Evolutionary conservation across 1,140 invertebrate genomes (phyloP), one percentile per base, ranked within the genome.

Genomic region (Tenebrio molitor): DNA sequence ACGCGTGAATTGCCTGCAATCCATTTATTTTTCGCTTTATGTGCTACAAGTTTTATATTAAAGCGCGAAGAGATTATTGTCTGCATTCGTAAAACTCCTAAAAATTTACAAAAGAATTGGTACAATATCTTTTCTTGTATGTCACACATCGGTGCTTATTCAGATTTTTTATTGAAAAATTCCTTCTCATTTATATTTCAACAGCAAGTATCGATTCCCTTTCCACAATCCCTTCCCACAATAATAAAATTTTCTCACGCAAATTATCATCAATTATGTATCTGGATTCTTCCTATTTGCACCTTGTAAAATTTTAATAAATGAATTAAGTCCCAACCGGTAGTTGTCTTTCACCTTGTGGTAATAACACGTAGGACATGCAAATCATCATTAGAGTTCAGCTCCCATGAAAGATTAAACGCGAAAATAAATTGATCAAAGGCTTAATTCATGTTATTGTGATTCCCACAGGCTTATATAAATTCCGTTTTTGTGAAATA

Each of bases 1-100:
- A 58, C 50, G 50, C 50, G 50, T 58, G 50, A 58, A 58, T 58
- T 58, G 50, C 50, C 12, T 15, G 50, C 50, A 58, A 58, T 58
- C 50, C 50, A 23, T 29, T 58, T 58, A 58, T 58, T 58, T 58
- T 33, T 29, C 21, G n/a, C 23, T 58, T 58, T 58, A 53, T 58
- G 50, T 33, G 21, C 10, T 33, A 29, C 21, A 10, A 58, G 21
- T 58, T 58, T 58, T 58, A 23, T 29, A 25, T 25, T 21, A 53
- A 12, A 53, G 25, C 46, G 19, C 19, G 46, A 17, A 8, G 12
- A 23, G 50, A 58, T 58, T 58, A 50, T 50, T 50, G 44, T 17
- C 15, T 50, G 16, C 16, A 21, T 10, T 7, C 41, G 1, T 10
- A 16, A 23, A 19, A 50, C 5, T 5, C 10, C 3, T 39, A 2